Conservation (phyloP, 1,140 invertebrate species). For the Habropoda laboriosa region DNA sequence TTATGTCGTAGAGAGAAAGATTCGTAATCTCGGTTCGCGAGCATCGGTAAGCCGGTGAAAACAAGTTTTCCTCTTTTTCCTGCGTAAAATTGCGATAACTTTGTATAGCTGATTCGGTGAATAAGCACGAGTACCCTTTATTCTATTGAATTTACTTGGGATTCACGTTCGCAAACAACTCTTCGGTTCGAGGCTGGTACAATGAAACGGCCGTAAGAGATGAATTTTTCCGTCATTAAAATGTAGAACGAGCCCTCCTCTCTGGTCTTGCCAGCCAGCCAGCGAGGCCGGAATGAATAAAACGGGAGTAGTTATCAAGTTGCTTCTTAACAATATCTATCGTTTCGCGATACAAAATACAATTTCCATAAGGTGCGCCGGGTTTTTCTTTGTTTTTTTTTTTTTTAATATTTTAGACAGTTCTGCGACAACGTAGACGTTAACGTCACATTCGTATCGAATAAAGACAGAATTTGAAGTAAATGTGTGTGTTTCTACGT, state of each 20-base stretch:
- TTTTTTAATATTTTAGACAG: conserved; percentile 19
- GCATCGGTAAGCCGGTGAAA: neutral
- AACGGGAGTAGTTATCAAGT: conserved; percentile 5
- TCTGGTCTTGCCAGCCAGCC: neutral
- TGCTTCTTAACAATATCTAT: conserved; percentile 8
- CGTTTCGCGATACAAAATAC: neutral
- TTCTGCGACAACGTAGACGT: neutral
- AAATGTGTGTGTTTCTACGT: conserved; percentile 6
- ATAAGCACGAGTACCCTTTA: conserved; percentile 7
- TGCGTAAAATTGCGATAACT: conserved; percentile 11
- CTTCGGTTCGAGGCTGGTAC: neutral
- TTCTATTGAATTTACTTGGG: neutral
- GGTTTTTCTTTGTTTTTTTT: too few species aligned
- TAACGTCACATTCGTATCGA: neutral
- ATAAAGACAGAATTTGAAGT: conserved; percentile 7
- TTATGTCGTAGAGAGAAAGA: neutral
- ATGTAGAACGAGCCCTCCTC: conserved; percentile 2
- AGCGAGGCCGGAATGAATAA: neutral
- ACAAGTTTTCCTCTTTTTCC: neutral
- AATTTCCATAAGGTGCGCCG: neutral
- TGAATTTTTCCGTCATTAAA: conserved; percentile 17
- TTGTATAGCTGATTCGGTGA: neutral
- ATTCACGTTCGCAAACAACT: neutral
- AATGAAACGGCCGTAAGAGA: neutral
- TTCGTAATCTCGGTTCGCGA: neutral